Base-by-base conservation (phyloP, 2,113 vertebrate genomes). In the Silurus asotus region DNA sequence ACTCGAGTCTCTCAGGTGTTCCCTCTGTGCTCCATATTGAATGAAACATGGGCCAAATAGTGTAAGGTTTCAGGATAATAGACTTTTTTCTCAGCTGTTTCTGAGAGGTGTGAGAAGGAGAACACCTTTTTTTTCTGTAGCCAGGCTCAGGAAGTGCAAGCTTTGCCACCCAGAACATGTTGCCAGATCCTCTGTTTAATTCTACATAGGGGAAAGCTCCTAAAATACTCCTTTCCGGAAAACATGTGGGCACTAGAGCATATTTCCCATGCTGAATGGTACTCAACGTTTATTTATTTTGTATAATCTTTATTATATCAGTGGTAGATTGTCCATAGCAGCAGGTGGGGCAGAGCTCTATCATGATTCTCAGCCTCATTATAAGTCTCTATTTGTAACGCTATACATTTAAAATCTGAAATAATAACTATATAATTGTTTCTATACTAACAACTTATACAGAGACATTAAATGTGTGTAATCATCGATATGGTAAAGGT, bases 51-150 rank as follows among this genome's bases (percentile, higher is more conserved):
- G 61, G 78, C 83, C 82, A 89, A 84, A 81, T 7, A 70, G 88
- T 65, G 80, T 90, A 76, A 72, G 59, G 59, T 90, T 85, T 85
- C 89, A 90, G 74, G 72, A 78, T 87, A 87, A 67, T 79, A 67
- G 80, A 65, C 28, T 51, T 82, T 88, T 78, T 80, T 82, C 83
- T 87, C 85, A 87, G 82, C 87, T 87, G 82, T 87, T 87, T 84
- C 65, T 77, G 13, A 75, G 76, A 88, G 76, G 80, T 84, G 58
- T 82, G 64, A 88, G 72, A 59, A 72, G 82, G 72, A 86, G 62
- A 82, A 82, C 80, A 65, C 61, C 14, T 51, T 37, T 37, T 37
- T 64, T 51, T 25, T 25, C 11, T 65, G 61, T 20, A 13, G 61
- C 11, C 19, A 51, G 19, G 79, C 64, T 81, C 59, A 81, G 4